phyloP scores from a whole-genome alignment of 2,888 invertebrate genomes.

The Amphipoea lucens region DNA sequence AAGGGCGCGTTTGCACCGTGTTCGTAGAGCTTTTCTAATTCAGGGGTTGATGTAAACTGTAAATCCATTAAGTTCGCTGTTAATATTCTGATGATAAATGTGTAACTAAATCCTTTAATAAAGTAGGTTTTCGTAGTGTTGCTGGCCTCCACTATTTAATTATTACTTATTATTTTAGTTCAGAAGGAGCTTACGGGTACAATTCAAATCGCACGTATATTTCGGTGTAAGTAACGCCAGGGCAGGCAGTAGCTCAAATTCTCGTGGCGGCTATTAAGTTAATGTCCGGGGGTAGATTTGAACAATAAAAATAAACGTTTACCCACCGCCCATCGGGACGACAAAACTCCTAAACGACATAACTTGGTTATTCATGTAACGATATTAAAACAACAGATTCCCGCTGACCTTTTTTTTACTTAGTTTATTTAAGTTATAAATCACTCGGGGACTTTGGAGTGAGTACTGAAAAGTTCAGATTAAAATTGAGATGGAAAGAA shows the following conservation, averaged over 20 bases:
- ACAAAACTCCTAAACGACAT: conserved; percentile 80
- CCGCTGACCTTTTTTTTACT: conserved; percentile 70
- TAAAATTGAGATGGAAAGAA: conserved; percentile 32
- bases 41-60: conserved; percentile 45
- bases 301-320: conserved; percentile 87
- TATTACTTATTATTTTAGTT: conserved; percentile 20
- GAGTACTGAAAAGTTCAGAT: conserved; percentile 33
- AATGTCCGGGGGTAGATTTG: conserved; percentile 84
- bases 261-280: conserved; percentile 84
- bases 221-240: conserved; percentile 72
- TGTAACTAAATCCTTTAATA: conserved; percentile 32
- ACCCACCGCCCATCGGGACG: conserved; percentile 75
- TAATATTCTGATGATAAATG: conserved; percentile 33
- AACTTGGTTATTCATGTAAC: conserved; percentile 82
- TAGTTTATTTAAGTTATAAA: conserved; percentile 67
- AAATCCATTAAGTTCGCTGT: conserved; percentile 51
- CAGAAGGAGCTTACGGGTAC: conserved; percentile 3
- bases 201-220: conserved; percentile 25
- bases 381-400: conserved; percentile 78
- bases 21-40: conserved; percentile 52
- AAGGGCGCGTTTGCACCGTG: conserved; percentile 67
- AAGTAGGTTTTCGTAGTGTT: conserved; percentile 9
- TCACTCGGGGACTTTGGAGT: conserved; percentile 49
- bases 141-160: background rate
- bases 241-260: conserved; percentile 76